A percentile compares a stretch with the other conserved stretches of the same genome.
phyloP scores from a whole-genome alignment of 2,888 invertebrate species.

The Caenorhabditis sp. region DNA sequence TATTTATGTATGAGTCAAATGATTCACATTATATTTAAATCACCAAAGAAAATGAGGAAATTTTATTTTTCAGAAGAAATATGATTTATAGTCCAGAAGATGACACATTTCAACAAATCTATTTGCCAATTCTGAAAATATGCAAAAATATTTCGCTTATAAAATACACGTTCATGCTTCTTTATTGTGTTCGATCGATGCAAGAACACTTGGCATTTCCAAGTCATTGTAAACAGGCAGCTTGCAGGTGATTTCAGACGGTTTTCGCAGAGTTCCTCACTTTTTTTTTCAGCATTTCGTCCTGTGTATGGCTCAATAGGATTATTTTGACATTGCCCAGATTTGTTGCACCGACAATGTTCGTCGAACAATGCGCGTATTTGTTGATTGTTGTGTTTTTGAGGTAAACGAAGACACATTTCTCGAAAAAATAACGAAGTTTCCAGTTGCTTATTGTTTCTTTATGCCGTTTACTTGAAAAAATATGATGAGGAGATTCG shows the following conservation, averaged over 20 bases:
- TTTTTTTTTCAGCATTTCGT: constrained; percentile 6
- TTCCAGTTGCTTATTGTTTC: constrained; percentile 19
- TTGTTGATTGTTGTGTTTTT: constrained; percentile 17
- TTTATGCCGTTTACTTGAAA: constrained; percentile 21
- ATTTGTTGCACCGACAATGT: constrained; percentile 13
- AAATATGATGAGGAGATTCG: constrained; percentile 12
- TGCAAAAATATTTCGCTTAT: constrained; percentile 17
- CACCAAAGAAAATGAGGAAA: no score
- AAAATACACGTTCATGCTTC: constrained; percentile 19
- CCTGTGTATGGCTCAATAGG: constrained; percentile 27
- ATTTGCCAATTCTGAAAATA: background rate
- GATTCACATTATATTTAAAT: constrained; percentile 9
- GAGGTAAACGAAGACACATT: no score
- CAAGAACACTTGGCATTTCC: constrained; percentile 25
- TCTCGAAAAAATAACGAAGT: no score
- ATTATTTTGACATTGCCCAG: constrained; percentile 17
- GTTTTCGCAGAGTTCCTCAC: no score
- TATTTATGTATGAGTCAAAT: constrained; percentile 5
- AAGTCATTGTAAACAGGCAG: constrained; percentile 4
- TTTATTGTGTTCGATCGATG: constrained; percentile 37
- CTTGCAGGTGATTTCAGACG: constrained; percentile 6
- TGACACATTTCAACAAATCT: constrained; percentile 1
- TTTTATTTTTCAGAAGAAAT: no score
- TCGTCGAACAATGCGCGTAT: constrained; percentile 35
- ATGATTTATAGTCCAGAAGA: background rate